Percentiles rank a stretch among this genome's conserved stretches.
These are phyloP conservation scores for Labroides dimidiatus DNA, from an alignment of 2,797 vertebrate genomes.

Conservation along the genomic window DNA sequence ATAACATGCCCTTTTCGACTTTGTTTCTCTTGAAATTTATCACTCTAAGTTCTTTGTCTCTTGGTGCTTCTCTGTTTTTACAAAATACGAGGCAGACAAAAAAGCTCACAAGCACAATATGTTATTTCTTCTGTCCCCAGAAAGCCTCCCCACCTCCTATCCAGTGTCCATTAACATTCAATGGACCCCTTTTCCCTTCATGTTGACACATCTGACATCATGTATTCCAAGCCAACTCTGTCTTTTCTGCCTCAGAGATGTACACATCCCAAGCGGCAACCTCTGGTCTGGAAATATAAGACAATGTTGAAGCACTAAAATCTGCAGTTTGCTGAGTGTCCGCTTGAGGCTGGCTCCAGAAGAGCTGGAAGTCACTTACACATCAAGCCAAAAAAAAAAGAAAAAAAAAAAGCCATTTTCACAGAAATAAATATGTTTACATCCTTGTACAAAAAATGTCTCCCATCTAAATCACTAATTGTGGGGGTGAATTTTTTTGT, in stretches of 20 bases:
- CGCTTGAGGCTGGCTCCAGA: too few relatives aligned
- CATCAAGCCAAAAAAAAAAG: too few relatives aligned
- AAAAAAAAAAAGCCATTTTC: too few relatives aligned
- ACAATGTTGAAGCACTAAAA: too few relatives aligned
- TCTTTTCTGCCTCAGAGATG: slow-evolving; percentile 55
- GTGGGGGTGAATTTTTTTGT: too few relatives aligned
- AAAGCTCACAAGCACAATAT: slow-evolving; percentile 64
- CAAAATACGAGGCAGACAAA: slow-evolving; percentile 50
- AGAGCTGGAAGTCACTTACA: too few relatives aligned
- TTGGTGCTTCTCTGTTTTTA: slow-evolving; percentile 49
- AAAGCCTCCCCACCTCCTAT: slow-evolving; percentile 24
- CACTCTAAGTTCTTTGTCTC: slow-evolving; percentile 51
- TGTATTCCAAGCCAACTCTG: slow-evolving; percentile 48
- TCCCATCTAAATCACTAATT: too few relatives aligned
- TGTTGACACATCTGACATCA: slow-evolving; percentile 69
- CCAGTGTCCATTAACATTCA: slow-evolving; percentile 69
- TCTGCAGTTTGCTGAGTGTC: too few relatives aligned
- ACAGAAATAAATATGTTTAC: too few relatives aligned
- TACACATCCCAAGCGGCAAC: too few relatives aligned
- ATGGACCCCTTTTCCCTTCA: slow-evolving; percentile 63
- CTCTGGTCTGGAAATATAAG: too few relatives aligned
- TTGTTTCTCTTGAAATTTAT: slow-evolving; percentile 58
- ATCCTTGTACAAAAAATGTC: too few relatives aligned
- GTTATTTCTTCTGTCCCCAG: slow-evolving; percentile 45
- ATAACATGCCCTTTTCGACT: slow-evolving; percentile 60